phyloP scores from a whole-genome alignment of 2,888 invertebrate genomes.

The Pedicia rivosa region DNA sequence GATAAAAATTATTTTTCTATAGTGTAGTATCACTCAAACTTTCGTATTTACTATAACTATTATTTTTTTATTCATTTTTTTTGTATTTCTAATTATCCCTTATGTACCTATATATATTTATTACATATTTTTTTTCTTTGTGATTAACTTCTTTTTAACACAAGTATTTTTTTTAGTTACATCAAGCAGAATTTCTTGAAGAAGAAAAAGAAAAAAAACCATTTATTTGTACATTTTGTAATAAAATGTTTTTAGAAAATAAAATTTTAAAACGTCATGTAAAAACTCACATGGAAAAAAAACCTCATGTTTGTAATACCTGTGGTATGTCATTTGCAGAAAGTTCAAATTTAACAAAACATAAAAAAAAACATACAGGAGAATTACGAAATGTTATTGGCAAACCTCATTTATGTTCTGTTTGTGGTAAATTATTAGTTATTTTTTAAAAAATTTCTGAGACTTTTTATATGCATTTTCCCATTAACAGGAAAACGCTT shows the following conservation, averaged over 20 bases:
- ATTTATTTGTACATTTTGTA: slow-evolving; percentile 25
- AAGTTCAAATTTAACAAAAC: slow-evolving; percentile 33
- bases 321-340: slow-evolving; percentile 35
- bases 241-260: slow-evolving; percentile 30
- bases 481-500: slow-evolving; percentile 28
- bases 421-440: slow-evolving; percentile 27
- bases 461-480: background rate
- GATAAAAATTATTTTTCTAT: no score
- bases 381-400: slow-evolving; percentile 32
- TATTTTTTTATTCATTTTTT: no score
- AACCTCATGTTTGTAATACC: slow-evolving; percentile 32
- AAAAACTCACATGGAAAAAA: slow-evolving; percentile 32
- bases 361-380: slow-evolving; percentile 34
- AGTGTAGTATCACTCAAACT: no score
- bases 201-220: slow-evolving; percentile 17
- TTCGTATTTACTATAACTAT: no score
- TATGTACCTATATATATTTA: no score
- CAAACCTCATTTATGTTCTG: slow-evolving; percentile 31
- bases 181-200: background rate
- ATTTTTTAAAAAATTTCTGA: background rate
- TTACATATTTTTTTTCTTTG: no score
- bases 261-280: slow-evolving; percentile 30
- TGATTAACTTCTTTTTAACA: no score
- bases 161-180: background rate
- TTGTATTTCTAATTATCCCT: no score